Evolutionary conservation across 1,140 invertebrate species (phyloP), one percentile per base, ranked within the genome.

Genomic region (Alviniconcha marisindica): DNA sequence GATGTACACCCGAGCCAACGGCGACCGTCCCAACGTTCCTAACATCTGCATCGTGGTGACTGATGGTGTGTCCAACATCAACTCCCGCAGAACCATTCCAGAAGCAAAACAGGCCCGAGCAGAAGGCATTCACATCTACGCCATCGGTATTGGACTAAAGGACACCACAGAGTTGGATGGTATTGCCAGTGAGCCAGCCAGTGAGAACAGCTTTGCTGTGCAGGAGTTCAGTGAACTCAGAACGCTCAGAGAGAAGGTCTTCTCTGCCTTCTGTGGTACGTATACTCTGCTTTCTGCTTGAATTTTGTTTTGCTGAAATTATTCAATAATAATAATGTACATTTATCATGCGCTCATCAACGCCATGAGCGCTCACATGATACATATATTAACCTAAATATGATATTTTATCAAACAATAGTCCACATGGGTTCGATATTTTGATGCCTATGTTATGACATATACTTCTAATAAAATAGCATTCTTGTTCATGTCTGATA

Each of bases 61-160:
- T 51, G 87, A 90, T 73, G 89, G 89, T 69, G 80, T 86, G 15
- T 88, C 87, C 18, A 88, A 88, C 84, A 89, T 91, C 71, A 91
- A 91, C 73, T 82, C 87, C 7, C 79, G 87, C n/a, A 85, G 86
- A 60, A 91, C 90, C 14, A 86, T 91, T 51, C 87, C 89, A 33
- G 88, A 91, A 87, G 89, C 89, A 15, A 84, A 85, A 44, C 66
- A 76, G 31, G 87, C 89, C 4, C 80, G 82, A 31, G 80, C 56
- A 4, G 83, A 81, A 31, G 85, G 82, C 18, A 91, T 90, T 33
- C 85, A 88, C 40, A 85, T 91, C 48, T 89, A 89, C 83, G 89
- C 87, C 77, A 86, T 91, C 71, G 90, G 90, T 73, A 87, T 91
- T 71, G 88, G 85, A 38, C 80, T 89, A 44, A 82, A 82, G 24